Evolutionary conservation across 2,888 invertebrate species (phyloP).

Genomic region (Nomada hirtipes): DNA sequence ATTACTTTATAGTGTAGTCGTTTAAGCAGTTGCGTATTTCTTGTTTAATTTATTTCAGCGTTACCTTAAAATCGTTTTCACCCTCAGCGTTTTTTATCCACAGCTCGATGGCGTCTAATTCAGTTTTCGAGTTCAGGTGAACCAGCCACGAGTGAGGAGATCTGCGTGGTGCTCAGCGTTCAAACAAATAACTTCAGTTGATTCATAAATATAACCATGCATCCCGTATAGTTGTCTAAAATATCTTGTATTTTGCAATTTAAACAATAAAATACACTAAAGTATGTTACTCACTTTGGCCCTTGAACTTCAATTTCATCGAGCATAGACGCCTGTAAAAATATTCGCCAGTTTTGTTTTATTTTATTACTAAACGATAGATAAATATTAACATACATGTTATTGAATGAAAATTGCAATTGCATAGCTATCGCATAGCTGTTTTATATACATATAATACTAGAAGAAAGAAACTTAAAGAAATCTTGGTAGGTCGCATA

Average conservation of each 20-base stretch:
- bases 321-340: background rate
- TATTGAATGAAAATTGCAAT: no score
- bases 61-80: constrained; percentile 48
- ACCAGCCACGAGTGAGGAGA: constrained; percentile 68
- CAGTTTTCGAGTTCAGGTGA: constrained; percentile 69
- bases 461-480: no score
- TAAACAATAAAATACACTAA: background rate
- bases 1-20: background rate
- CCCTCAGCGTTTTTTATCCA: constrained; percentile 71
- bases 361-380: background rate
- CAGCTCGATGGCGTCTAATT: constrained; percentile 70
- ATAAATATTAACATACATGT: no score
- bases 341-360: background rate
- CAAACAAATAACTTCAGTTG: constrained; percentile 9
- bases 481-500: no score
- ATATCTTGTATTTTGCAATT: background rate
- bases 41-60: background rate
- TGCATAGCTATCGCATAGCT: no score
- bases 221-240: background rate
- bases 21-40: background rate
- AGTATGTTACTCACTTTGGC: constrained; percentile 6
- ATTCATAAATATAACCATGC: background rate
- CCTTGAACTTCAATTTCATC: background rate
- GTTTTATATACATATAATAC: no score
- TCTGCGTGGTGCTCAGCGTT: background rate